These are phyloP conservation scores for Rhynchomys soricoides DNA, from an alignment of 2,113 vertebrate genomes.

Conservation along the genomic window DNA sequence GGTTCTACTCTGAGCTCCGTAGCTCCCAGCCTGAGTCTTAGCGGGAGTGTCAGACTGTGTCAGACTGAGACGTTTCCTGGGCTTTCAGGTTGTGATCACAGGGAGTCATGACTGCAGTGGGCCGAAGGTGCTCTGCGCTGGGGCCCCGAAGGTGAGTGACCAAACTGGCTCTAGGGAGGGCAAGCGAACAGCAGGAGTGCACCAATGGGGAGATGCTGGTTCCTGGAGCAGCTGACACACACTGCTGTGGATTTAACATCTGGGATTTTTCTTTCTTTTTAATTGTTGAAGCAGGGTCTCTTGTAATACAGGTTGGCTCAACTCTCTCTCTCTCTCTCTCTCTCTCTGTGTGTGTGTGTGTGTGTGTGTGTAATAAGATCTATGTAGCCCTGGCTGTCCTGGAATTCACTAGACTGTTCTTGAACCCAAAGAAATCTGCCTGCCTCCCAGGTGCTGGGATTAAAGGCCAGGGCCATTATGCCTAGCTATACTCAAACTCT, in stretches of 20 bases:
- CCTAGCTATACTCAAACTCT: neutral
- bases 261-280: neutral
- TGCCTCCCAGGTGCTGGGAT: neutral
- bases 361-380: neutral
- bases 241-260: neutral
- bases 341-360: no score
- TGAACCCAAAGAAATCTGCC: neutral
- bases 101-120: conserved; percentile 83
- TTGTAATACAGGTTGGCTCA: neutral
- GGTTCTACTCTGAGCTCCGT: neutral
- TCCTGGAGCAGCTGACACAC: neutral
- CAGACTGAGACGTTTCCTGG: neutral
- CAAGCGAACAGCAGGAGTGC: neutral
- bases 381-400: neutral
- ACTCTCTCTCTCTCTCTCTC: no score
- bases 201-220: neutral
- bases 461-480: neutral
- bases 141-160: conserved; percentile 85
- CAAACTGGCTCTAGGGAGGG: neutral
- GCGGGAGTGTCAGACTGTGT: conserved; percentile 16
- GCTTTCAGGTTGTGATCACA: neutral
- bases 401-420: neutral
- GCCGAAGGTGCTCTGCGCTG: conserved; percentile 81
- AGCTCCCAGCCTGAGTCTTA: neutral
- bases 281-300: neutral